Evolutionary conservation across 2,113 vertebrate genomes (phyloP).

Genomic region (Syrrhaptes paradoxus): DNA sequence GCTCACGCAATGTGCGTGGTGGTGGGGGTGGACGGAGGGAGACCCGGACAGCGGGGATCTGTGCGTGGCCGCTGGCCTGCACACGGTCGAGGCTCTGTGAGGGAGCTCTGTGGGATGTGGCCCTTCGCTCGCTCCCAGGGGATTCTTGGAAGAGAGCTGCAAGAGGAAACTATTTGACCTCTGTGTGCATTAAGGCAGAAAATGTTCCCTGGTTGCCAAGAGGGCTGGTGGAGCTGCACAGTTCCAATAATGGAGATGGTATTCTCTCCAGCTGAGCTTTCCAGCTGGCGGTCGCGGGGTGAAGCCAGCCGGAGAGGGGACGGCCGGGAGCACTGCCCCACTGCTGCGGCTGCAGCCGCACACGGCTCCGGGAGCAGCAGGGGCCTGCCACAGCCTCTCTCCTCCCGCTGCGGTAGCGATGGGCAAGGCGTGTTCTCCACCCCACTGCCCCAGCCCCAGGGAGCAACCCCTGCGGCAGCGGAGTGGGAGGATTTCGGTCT

Average conservation of each 20-base stretch:
- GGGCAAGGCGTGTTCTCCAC: fast-evolving
- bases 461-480: background rate
- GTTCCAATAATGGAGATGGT: conserved; percentile 73
- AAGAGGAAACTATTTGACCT: conserved; percentile 69
- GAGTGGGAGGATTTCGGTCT: background rate
- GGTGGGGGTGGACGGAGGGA: background rate
- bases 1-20: fast-evolving
- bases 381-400: no score
- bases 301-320: background rate
- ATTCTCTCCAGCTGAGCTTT: conserved; percentile 43
- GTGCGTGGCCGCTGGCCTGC: fast-evolving
- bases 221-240: conserved; percentile 49
- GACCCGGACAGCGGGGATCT: background rate
- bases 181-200: conserved; percentile 61
- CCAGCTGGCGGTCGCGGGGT: background rate
- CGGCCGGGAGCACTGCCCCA: background rate
- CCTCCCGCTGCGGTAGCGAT: fast-evolving
- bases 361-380: no score
- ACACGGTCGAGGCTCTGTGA: fast-evolving
- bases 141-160: conserved; percentile 43
- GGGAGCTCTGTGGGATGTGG: conserved; percentile 5
- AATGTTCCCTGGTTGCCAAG: conserved; percentile 51
- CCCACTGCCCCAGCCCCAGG: fast-evolving
- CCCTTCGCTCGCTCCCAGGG: background rate
- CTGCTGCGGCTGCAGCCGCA: background rate